Conservation (phyloP, 2,888 invertebrate species). For the Tenthredo amoena region DNA sequence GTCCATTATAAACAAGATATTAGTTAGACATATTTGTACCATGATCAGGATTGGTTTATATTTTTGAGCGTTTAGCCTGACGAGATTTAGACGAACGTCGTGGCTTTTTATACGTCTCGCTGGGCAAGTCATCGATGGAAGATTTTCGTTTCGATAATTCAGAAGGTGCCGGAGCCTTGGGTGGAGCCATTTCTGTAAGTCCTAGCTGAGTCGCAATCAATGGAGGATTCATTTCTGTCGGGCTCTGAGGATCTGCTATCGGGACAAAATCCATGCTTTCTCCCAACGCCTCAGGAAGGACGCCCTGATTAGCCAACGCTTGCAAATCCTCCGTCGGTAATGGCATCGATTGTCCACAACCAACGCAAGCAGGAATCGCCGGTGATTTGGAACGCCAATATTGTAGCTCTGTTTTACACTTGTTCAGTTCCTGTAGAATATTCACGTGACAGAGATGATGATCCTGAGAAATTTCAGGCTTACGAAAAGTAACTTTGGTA, state of each 20-base stretch:
- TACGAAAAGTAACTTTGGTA: neutral
- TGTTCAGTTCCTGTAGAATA: conserved; percentile 88
- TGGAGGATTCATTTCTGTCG: conserved; percentile 67
- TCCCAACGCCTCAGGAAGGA: conserved; percentile 80
- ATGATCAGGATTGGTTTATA: conserved; percentile 71
- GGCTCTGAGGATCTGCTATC: conserved; percentile 75
- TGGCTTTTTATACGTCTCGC: conserved; percentile 68
- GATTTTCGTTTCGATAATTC: conserved; percentile 73
- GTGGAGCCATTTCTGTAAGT: conserved; percentile 73
- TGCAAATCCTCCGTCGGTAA: conserved; percentile 82
- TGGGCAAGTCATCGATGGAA: conserved; percentile 65
- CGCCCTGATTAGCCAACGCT: conserved; percentile 82
- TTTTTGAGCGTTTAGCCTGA: conserved; percentile 75
- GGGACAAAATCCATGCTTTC: conserved; percentile 76
- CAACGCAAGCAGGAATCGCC: conserved; percentile 86
- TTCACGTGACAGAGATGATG: conserved; percentile 52
- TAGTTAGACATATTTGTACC: conserved; percentile 68
- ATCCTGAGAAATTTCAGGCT: conserved; percentile 47
- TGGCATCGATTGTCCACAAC: conserved; percentile 85
- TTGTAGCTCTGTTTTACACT: conserved; percentile 94
- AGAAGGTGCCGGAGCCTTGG: conserved; percentile 69
- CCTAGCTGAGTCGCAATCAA: conserved; percentile 53
- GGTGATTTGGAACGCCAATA: conserved; percentile 95
- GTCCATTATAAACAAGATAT: conserved; percentile 59
- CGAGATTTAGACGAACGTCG: conserved; percentile 74